These are phyloP conservation scores for Philonicus albiceps DNA, from an alignment of 2,888 invertebrate genomes.

Conservation along the genomic window DNA sequence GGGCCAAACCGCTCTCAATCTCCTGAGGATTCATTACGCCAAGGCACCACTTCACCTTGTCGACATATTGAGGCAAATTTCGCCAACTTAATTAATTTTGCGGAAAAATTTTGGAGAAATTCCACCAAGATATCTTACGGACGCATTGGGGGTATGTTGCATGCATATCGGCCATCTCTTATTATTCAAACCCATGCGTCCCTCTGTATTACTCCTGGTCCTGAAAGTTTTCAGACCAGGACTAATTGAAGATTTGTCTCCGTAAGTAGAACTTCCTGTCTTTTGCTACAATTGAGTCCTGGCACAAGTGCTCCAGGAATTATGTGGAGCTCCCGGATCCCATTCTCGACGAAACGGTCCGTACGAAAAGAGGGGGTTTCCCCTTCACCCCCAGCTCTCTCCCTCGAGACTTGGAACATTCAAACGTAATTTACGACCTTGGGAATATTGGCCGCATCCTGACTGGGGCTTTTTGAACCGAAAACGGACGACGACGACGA, in stretches of 20 bases:
- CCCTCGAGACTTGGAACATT: background rate
- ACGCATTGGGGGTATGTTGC: background rate
- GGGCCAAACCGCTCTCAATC: background rate
- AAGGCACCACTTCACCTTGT: background rate
- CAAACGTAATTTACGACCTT: constrained; percentile 24
- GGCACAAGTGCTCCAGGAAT: background rate
- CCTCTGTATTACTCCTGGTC: background rate
- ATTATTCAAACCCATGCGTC: background rate
- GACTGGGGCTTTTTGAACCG: background rate
- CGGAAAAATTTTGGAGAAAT: background rate
- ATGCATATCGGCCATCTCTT: background rate
- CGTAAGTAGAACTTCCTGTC: background rate
- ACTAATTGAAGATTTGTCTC: background rate
- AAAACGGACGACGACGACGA: background rate
- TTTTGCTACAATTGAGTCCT: background rate
- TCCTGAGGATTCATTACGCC: background rate
- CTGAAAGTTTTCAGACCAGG: background rate
- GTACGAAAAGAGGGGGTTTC: background rate
- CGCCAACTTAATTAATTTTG: background rate
- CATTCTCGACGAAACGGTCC: background rate
- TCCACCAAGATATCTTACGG: background rate
- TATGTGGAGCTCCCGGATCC: background rate
- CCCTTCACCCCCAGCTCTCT: background rate
- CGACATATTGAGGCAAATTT: background rate
- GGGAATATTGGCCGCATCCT: constrained; percentile 17